Evolutionary conservation across 2,888 invertebrate species (phyloP).

Genomic region (Resseliella maxima): DNA sequence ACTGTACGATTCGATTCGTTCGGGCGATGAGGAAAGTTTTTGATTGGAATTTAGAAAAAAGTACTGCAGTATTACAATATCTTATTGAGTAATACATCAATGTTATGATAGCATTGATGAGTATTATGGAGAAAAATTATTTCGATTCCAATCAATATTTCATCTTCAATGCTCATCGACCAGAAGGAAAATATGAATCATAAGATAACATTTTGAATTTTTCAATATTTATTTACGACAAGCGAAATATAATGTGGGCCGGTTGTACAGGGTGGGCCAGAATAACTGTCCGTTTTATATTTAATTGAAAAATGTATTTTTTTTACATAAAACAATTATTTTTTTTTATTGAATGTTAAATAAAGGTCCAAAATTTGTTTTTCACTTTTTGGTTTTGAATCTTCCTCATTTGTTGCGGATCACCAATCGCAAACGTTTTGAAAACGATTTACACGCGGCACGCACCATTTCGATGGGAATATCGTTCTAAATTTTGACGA

Average conservation of each 20-base stretch:
- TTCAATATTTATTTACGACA: conserved; percentile 45
- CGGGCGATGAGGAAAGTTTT: not conserved
- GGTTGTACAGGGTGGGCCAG: no score
- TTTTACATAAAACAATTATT: no score
- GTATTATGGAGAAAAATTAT: not conserved
- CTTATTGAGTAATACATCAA: not conserved
- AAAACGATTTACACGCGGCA: no score
- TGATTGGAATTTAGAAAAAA: not conserved
- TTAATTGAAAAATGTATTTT: no score
- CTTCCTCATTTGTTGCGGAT: no score
- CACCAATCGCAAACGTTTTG: no score
- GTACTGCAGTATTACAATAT: not conserved
- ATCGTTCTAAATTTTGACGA: no score
- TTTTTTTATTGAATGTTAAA: no score
- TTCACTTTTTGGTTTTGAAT: no score
- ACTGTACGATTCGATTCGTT: not conserved
- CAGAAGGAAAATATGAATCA: conserved; percentile 40
- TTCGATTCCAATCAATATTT: conserved; percentile 11
- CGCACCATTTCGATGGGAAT: no score
- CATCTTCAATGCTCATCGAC: conserved; percentile 25
- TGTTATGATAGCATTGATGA: conserved; percentile 37
- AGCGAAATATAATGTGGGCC: not conserved
- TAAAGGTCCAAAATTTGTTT: no score
- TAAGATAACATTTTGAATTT: conserved; percentile 5
- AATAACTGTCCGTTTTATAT: no score